These are phyloP conservation scores for Drosophila buzzatii DNA, from an alignment of 2,888 invertebrate species.

Conservation along the genomic window DNA sequence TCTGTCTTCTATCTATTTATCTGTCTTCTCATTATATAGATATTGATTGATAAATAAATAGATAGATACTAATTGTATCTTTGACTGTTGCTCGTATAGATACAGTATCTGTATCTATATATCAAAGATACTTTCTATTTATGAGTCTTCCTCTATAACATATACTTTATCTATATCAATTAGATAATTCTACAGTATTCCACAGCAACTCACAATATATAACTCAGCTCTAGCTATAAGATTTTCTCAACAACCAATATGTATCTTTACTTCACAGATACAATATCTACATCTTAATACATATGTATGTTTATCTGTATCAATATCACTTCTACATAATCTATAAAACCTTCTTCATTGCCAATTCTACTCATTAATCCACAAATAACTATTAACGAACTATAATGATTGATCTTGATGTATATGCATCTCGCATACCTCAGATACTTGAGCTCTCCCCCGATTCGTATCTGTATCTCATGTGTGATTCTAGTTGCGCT, in stretches of 20 bases:
- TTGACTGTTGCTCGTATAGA: not conserved
- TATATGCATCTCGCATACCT: not conserved
- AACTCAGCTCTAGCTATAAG: too few species aligned
- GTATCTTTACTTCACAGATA: not conserved
- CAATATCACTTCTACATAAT: not conserved
- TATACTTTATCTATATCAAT: not conserved
- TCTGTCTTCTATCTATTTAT: not conserved
- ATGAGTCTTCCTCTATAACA: not conserved
- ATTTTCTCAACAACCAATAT: not conserved
- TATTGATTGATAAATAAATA: too few species aligned
- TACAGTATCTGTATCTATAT: not conserved
- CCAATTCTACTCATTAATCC: not conserved
- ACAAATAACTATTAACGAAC: not conserved
- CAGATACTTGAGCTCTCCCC: conserved; percentile 4
- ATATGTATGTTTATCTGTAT: not conserved
- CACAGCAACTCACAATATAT: not conserved
- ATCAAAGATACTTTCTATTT: too few species aligned
- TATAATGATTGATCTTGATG: not conserved
- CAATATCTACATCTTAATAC: not conserved
- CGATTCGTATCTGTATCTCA: conserved; percentile 20
- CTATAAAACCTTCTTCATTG: not conserved
- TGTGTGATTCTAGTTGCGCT: conserved; percentile 55
- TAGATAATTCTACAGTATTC: not conserved
- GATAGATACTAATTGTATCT: not conserved
- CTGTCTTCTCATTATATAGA: not conserved